Evolutionary conservation across 2,888 invertebrate genomes (phyloP).

Genomic region (Keiferia lycopersicella): DNA sequence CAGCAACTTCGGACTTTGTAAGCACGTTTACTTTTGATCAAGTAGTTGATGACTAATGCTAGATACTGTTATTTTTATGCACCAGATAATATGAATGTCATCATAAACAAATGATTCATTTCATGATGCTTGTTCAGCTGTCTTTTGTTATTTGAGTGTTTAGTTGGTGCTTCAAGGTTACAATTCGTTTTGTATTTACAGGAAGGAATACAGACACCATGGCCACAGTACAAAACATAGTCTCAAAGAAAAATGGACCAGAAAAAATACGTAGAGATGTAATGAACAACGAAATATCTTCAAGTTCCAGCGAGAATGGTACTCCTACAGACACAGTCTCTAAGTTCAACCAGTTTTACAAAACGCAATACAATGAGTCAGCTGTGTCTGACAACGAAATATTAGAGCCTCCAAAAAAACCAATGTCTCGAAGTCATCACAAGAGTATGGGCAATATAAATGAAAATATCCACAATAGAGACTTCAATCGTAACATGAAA

Average conservation of each 20-base stretch:
- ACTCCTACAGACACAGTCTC: constrained; percentile 35
- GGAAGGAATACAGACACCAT: not conserved
- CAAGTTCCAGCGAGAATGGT: constrained; percentile 58
- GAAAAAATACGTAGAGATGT: constrained; percentile 41
- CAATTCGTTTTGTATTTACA: not conserved
- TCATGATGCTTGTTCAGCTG: not conserved
- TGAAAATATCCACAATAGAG: constrained; percentile 45
- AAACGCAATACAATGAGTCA: constrained; percentile 24
- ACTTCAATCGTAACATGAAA: constrained; percentile 41
- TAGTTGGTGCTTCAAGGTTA: not conserved
- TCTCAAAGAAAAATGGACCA: constrained; percentile 32
- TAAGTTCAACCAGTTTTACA: constrained; percentile 47
- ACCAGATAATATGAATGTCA: constrained; percentile 12
- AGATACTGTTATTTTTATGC: not conserved
- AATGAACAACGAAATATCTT: constrained; percentile 67
- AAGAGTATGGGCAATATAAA: constrained; percentile 69
- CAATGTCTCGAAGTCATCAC: constrained; percentile 48
- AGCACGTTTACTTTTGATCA: no score
- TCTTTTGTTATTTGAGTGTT: not conserved
- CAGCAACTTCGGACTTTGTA: not conserved
- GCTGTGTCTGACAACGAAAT: constrained; percentile 62
- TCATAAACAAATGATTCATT: not conserved
- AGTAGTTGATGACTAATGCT: not conserved
- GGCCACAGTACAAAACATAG: constrained; percentile 14
- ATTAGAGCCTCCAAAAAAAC: constrained; percentile 39